Conservation (phyloP, 92 coral and sea anemone species). For the Ricordea florida region DNA sequence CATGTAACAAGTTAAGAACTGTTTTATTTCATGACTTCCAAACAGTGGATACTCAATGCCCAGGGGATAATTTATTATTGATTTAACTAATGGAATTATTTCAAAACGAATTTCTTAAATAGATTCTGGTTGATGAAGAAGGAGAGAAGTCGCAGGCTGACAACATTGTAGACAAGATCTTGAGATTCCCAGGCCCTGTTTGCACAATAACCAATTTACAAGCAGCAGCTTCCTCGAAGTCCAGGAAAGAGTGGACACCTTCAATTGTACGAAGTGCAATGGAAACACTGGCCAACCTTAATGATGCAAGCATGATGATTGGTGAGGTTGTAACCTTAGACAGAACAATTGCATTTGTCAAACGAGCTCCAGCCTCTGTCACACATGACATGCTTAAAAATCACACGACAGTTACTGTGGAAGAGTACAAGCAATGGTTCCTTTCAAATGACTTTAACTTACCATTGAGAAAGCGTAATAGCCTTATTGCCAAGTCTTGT, state of each 20-base stretch:
- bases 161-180: slow-evolving; percentile 7
- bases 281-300: neutral
- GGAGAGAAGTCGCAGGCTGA: neutral
- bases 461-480: slow-evolving; percentile 1
- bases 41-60: too few relatives aligned
- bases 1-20: too few relatives aligned
- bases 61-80: too few relatives aligned
- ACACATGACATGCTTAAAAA: neutral
- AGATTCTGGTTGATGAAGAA: neutral
- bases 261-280: slow-evolving; percentile 7
- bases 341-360: slow-evolving; percentile 14
- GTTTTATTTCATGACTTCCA: too few relatives aligned
- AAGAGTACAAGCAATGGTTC: slow-evolving; percentile 4
- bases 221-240: slow-evolving; percentile 20
- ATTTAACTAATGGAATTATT: too few relatives aligned
- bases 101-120: neutral
- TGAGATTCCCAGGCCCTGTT: slow-evolving; percentile 25
- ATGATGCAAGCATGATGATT: neutral
- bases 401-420: slow-evolving; percentile 1
- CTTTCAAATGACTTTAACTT: slow-evolving; percentile 4
- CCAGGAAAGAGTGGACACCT: slow-evolving; percentile 22
- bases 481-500: neutral
- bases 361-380: slow-evolving; percentile 10
- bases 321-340: slow-evolving; percentile 25
- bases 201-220: slow-evolving; percentile 13